These are phyloP conservation scores for Heliconius cydno DNA, from an alignment of 2,888 invertebrate genomes.

Conservation along the genomic window DNA sequence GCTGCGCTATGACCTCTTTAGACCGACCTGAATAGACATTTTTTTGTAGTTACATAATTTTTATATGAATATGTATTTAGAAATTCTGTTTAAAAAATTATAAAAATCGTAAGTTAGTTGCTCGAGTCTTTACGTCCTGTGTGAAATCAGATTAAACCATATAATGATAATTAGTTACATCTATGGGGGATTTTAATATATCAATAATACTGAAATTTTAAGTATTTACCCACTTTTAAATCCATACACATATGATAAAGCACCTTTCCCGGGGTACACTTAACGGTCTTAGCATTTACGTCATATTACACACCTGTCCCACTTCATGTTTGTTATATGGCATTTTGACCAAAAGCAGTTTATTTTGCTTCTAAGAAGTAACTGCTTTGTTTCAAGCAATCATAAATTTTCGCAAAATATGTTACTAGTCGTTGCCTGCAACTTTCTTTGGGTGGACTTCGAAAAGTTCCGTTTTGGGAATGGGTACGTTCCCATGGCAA, in stretches of 20 bases:
- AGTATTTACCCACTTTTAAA: too few relatives aligned
- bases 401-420: neutral
- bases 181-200: neutral
- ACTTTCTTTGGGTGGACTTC: neutral
- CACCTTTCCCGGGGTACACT: too few relatives aligned
- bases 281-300: neutral
- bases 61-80: neutral
- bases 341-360: neutral
- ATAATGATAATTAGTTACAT: neutral
- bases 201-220: neutral
- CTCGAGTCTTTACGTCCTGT: neutral
- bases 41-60: neutral
- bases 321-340: neutral
- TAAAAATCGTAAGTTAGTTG: neutral
- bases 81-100: neutral
- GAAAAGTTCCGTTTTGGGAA: too few relatives aligned
- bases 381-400: neutral
- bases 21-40: neutral
- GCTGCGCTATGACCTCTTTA: slow-evolving; percentile 37
- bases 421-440: neutral
- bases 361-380: neutral
- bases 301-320: neutral
- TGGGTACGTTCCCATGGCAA: too few relatives aligned
- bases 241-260: too few relatives aligned
- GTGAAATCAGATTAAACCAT: neutral